Percentiles rank a stretch among this genome's conserved stretches.
phyloP scores from a whole-genome alignment of 2,797 vertebrate species.

The Intellagama lesueurii region DNA sequence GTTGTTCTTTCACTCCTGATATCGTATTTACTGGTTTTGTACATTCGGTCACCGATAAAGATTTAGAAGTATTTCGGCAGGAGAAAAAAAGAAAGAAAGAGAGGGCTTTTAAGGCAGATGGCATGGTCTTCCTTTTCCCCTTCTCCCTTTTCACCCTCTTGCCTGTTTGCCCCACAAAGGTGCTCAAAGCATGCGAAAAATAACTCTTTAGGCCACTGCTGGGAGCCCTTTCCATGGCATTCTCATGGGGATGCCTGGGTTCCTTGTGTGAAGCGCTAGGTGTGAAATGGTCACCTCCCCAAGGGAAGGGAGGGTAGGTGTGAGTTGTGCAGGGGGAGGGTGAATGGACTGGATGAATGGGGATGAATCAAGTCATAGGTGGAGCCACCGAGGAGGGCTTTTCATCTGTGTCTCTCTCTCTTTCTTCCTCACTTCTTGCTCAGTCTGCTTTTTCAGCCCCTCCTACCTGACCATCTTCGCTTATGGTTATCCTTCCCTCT shows the following conservation, averaged over 20 bases:
- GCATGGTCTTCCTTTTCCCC: too few species aligned
- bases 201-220: background rate
- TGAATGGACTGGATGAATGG: slow-evolving; percentile 48
- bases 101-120: background rate
- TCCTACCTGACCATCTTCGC: background rate
- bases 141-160: background rate
- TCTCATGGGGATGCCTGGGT: background rate
- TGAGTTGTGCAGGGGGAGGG: slow-evolving; percentile 24
- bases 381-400: slow-evolving; percentile 6
- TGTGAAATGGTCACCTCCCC: slow-evolving; percentile 13
- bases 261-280: background rate
- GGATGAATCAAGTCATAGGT: slow-evolving; percentile 23
- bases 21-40: background rate
- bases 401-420: background rate
- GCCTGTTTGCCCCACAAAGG: too few species aligned
- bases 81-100: background rate
- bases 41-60: background rate
- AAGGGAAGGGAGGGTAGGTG: background rate
- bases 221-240: too few species aligned
- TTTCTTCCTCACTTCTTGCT: background rate
- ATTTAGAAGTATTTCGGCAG: background rate
- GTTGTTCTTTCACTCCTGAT: background rate
- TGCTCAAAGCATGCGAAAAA: background rate
- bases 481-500: background rate
- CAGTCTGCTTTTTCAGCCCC: background rate